Evolutionary conservation across 2,888 invertebrate genomes (phyloP), one percentile per base, ranked within the genome.

Genomic region (Notocelia uddmanniana): DNA sequence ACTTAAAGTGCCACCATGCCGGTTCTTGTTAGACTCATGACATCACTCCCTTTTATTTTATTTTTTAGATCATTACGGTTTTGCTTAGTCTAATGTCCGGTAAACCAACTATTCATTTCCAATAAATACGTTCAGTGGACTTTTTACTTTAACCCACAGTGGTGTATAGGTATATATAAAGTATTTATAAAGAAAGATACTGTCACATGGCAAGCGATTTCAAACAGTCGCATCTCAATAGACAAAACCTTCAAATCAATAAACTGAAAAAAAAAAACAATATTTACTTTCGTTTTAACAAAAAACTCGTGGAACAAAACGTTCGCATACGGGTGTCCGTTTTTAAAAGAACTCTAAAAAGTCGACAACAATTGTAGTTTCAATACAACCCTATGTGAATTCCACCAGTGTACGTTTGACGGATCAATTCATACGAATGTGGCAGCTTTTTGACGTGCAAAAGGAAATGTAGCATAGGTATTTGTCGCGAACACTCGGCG

Each of bases 391-490:
- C 79, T 83, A 82, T 79, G 81, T 80, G 79, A 79, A 85, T 86
- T 86, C 88, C 87, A 83, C 86, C 83, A 84, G 80, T 87, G 86
- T 86, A 81, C 79, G 83, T 87, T 85, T 83, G 86, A 82, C 83
- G 85, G 83, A 88, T 90, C 89, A 86, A 89, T 89, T 89, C 85
- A 80, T 83, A 85, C 85, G 86, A 87, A 84, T 86, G 85, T 85
- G 85, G 84, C 80, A 83, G 87, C 86, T 87, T 87, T 89, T 89
- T 89, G 89, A 87, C 85, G 86, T 88, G 86, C 87, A 89, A 92
- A 90, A 89, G 89, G 87, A 90, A 89, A 86, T 84, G 85, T 86
- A 63, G 48, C 62, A 11, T 62, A 54, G 62, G 75, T 86, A 86
- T 91, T 89, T 90, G 87, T 88, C 86, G 79, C 83, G 73, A 80